Conservation (phyloP, 2,888 invertebrate genomes). For the Andrena flavipes region DNA sequence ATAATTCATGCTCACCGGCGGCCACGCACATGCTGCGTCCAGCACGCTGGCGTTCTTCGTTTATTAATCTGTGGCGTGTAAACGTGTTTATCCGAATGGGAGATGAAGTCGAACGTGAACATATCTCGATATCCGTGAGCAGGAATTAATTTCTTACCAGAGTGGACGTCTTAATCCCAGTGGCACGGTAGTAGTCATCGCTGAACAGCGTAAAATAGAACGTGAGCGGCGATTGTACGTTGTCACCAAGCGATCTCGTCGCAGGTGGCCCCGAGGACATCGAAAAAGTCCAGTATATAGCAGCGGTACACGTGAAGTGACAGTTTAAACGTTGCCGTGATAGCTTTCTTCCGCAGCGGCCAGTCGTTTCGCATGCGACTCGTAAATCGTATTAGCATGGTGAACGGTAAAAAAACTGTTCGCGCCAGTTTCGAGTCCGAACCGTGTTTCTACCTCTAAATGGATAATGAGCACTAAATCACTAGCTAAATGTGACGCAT, state of each 20-base stretch:
- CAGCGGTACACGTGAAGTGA: background rate
- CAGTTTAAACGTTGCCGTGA: constrained; percentile 46
- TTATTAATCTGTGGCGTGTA: constrained; percentile 19
- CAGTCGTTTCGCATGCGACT: constrained; percentile 36
- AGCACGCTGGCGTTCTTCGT: background rate
- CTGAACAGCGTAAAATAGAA: background rate
- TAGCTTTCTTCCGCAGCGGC: constrained; percentile 44
- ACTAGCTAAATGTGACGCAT: constrained; percentile 47
- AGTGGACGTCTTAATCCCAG: too few species aligned
- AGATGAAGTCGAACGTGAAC: background rate
- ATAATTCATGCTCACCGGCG: constrained; percentile 50
- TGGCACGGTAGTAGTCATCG: background rate
- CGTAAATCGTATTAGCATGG: constrained; percentile 61
- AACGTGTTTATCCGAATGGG: constrained; percentile 2
- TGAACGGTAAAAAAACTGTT: constrained; percentile 34
- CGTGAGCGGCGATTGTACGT: background rate
- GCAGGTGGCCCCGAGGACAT: constrained; percentile 5
- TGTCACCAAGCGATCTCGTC: background rate
- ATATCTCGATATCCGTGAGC: background rate
- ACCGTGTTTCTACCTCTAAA: constrained; percentile 40
- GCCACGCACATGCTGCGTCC: background rate
- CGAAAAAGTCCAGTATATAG: background rate
- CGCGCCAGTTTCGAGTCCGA: constrained; percentile 17
- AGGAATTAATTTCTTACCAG: background rate
- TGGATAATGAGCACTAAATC: constrained; percentile 60